Conservation (phyloP, 1,140 invertebrate species). For the Rhagoletis zephyria region DNA sequence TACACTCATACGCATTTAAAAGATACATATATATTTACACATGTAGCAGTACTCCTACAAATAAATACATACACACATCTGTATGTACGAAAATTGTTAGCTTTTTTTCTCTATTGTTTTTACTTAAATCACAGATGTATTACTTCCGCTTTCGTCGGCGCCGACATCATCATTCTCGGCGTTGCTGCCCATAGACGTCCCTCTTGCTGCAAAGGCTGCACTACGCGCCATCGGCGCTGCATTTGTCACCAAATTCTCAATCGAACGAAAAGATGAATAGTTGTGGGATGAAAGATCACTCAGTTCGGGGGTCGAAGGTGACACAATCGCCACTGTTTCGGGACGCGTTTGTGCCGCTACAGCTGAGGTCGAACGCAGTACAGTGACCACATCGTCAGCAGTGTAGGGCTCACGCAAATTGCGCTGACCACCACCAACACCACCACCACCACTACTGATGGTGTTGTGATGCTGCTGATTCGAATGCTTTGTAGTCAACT, state of each 20-base stretch:
- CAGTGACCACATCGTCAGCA: slow-evolving; percentile 77
- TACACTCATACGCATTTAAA: slow-evolving; percentile 11
- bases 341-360: slow-evolving; percentile 1
- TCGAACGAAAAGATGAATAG: slow-evolving; percentile 71
- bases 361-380: slow-evolving; percentile 73
- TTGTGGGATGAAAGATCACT: slow-evolving; percentile 64
- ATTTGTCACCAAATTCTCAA: slow-evolving; percentile 77
- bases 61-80: neutral
- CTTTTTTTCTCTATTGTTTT: slow-evolving; percentile 52
- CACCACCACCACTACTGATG: neutral
- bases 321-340: slow-evolving; percentile 21
- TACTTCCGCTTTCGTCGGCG: slow-evolving; percentile 61
- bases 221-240: slow-evolving; percentile 75
- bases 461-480: slow-evolving; percentile 18
- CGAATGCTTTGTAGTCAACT: slow-evolving; percentile 51
- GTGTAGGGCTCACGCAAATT: slow-evolving; percentile 70
- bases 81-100: neutral
- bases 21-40: neutral
- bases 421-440: neutral
- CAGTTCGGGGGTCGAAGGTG: slow-evolving; percentile 42
- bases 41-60: neutral
- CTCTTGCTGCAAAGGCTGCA: slow-evolving; percentile 10
- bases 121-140: slow-evolving; percentile 71
- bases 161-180: neutral
- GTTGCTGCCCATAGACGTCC: neutral